Conservation (phyloP, 1,140 invertebrate genomes). For the Pomacea maculata region DNA sequence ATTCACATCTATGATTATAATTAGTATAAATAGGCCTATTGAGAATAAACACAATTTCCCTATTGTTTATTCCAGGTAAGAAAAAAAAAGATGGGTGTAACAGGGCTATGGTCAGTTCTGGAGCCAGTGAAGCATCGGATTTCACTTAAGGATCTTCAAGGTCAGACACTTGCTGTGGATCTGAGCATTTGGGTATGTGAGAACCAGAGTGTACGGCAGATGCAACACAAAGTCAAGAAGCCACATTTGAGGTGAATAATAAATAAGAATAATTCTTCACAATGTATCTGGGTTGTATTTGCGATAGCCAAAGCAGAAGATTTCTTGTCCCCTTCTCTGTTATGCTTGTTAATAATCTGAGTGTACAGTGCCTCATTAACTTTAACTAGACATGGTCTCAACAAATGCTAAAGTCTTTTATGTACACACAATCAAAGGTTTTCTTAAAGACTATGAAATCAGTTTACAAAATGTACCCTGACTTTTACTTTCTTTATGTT, state of each 20-base stretch:
- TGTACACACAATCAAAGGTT: too few relatives aligned
- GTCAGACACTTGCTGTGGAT: constrained; percentile 62
- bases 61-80: not conserved
- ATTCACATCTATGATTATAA: too few relatives aligned
- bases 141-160: constrained; percentile 45
- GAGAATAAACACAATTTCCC: not conserved
- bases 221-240: constrained; percentile 54
- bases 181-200: constrained; percentile 64
- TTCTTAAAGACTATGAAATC: too few relatives aligned
- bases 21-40: too few relatives aligned
- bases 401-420: too few relatives aligned
- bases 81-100: constrained; percentile 58
- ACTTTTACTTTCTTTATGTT: too few relatives aligned
- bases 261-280: not conserved
- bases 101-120: constrained; percentile 59
- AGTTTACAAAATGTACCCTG: too few relatives aligned
- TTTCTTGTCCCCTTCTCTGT: too few relatives aligned
- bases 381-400: too few relatives aligned
- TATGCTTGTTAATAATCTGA: too few relatives aligned
- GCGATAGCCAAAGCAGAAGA: too few relatives aligned
- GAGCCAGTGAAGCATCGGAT: constrained; percentile 49
- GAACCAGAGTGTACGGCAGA: constrained; percentile 51
- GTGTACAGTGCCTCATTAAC: too few relatives aligned
- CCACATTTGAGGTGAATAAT: constrained; percentile 55
- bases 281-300: not conserved